phyloP scores from a whole-genome alignment of 2,888 invertebrate genomes.

The Xylocampa areola region DNA sequence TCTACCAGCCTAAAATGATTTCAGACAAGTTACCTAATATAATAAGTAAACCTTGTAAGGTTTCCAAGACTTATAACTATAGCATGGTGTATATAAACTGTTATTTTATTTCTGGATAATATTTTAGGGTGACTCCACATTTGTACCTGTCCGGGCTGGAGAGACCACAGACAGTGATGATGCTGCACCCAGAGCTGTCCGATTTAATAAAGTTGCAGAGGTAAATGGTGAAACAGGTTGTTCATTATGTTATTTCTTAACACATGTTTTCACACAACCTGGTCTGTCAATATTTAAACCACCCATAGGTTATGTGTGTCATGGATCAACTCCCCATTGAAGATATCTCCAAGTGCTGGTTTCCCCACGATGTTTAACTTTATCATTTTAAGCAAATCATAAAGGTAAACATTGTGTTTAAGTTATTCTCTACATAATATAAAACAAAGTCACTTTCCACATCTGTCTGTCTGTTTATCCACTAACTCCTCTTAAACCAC shows the following conservation, averaged over 20 bases:
- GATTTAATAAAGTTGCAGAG: slow-evolving; percentile 97
- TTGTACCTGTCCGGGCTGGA: slow-evolving; percentile 96
- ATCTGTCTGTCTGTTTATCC: too few relatives aligned
- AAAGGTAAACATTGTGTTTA: too few relatives aligned
- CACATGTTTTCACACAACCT: neutral
- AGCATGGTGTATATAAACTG: slow-evolving; percentile 50
- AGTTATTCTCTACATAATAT: too few relatives aligned
- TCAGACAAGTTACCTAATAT: neutral
- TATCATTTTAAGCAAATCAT: too few relatives aligned
- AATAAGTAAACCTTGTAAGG: neutral
- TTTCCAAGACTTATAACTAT: slow-evolving; percentile 32
- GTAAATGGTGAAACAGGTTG: slow-evolving; percentile 65
- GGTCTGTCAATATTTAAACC: too few relatives aligned
- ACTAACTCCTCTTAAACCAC: too few relatives aligned
- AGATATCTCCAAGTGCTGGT: too few relatives aligned
- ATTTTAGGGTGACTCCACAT: slow-evolving; percentile 95
- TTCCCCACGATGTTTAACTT: too few relatives aligned
- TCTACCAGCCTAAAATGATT: too few relatives aligned
- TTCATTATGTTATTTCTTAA: neutral
- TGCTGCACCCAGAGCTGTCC: slow-evolving; percentile 94
- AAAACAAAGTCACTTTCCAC: too few relatives aligned
- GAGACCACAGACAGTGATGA: slow-evolving; percentile 94
- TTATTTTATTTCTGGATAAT: slow-evolving; percentile 20
- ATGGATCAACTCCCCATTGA: too few relatives aligned
- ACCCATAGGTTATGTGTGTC: too few relatives aligned